Percentiles rank a stretch among this genome's conserved stretches.
phyloP scores from a whole-genome alignment of 37 sponge, comb jelly and placozoan species.

The Mnemiopsis leidyi region DNA sequence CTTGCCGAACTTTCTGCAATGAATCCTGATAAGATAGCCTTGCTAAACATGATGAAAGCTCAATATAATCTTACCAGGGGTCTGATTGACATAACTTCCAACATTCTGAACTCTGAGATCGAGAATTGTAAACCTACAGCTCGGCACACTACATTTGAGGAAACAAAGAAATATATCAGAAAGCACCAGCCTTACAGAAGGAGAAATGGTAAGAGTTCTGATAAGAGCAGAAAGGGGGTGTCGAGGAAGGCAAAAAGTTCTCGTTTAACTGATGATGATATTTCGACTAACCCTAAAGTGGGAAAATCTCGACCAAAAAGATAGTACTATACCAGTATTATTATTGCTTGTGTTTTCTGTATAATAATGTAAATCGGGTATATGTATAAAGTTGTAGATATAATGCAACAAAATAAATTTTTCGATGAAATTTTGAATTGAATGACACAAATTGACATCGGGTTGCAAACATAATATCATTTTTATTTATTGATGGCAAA shows the following conservation, averaged over 20 bases:
- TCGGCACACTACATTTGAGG: not conserved
- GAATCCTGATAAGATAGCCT: slow-evolving; percentile 48
- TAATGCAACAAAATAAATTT: too few relatives aligned
- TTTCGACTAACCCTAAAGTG: not conserved
- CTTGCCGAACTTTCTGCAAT: slow-evolving; percentile 39
- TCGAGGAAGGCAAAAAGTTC: too few relatives aligned
- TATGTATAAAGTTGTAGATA: too few relatives aligned
- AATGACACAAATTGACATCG: too few relatives aligned
- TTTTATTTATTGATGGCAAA: too few relatives aligned
- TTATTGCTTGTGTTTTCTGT: too few relatives aligned
- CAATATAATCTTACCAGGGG: slow-evolving; percentile 47
- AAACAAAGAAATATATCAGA: slow-evolving; percentile 20
- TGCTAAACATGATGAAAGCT: slow-evolving; percentile 56
- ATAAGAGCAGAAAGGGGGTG: too few relatives aligned
- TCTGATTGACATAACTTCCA: slow-evolving; percentile 19
- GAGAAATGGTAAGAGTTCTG: not conserved
- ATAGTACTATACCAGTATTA: too few relatives aligned
- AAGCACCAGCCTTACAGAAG: slow-evolving; percentile 10
- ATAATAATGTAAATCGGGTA: too few relatives aligned
- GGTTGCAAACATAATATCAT: too few relatives aligned
- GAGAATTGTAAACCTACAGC: not conserved
- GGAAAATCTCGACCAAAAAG: not conserved
- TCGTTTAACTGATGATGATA: too few relatives aligned
- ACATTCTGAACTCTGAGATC: slow-evolving; percentile 34
- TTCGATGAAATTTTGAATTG: too few relatives aligned